Conservation (phyloP, 2,797 vertebrate species). For the Galago senegalensis region DNA sequence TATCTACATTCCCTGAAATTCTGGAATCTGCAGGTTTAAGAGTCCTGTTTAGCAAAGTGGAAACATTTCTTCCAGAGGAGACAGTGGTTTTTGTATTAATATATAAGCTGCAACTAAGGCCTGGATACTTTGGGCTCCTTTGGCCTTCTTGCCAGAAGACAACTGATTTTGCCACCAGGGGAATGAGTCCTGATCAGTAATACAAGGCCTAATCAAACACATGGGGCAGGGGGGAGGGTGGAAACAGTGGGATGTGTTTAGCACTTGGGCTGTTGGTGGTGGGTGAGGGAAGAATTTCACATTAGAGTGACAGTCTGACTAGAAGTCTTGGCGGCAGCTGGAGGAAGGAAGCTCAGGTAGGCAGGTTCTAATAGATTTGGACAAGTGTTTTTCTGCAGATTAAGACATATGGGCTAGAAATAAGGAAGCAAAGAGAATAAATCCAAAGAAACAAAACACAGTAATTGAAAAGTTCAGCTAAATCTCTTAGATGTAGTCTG, state of each 20-base stretch:
- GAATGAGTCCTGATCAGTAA: not conserved
- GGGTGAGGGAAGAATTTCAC: not conserved
- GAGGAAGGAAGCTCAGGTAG: not conserved
- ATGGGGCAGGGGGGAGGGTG: not conserved
- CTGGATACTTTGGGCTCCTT: not conserved
- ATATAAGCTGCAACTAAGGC: not conserved
- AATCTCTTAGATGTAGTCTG: not conserved
- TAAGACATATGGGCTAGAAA: not conserved
- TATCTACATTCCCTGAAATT: not conserved
- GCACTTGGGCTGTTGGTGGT: not conserved
- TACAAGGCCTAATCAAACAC: not conserved
- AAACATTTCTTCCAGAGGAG: not conserved
- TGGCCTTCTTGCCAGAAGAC: not conserved
- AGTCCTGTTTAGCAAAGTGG: not conserved
- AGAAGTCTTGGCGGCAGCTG: not conserved
- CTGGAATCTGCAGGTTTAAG: not conserved
- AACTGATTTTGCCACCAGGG: not conserved
- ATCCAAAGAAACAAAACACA: conserved; percentile 9
- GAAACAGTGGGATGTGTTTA: not conserved
- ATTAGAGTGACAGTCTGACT: not conserved
- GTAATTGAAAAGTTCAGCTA: not conserved
- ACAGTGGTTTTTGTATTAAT: not conserved
- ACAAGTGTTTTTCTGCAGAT: not conserved
- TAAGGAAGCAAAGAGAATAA: not conserved
- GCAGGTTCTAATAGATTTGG: not conserved